A percentile compares a stretch with the other conserved stretches of the same genome.
Conservation (phyloP, 2,113 vertebrate genomes). For the Pleuronectes platessa region DNA sequence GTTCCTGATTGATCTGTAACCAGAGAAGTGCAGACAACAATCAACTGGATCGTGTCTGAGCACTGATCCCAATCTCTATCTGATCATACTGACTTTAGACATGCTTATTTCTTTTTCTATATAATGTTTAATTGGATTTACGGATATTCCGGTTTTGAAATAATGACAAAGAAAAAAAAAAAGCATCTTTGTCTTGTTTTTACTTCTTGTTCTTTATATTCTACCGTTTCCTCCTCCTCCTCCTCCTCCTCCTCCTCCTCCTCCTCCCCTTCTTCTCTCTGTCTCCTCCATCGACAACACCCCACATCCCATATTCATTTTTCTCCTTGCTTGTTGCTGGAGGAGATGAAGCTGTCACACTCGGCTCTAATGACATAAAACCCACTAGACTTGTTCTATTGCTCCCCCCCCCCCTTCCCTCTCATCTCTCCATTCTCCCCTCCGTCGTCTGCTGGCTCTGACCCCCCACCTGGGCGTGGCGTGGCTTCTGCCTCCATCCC, state of each 20-base stretch:
- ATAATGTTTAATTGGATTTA: too few species aligned
- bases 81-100: neutral
- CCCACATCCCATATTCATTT: conserved; percentile 8
- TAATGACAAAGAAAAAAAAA: too few species aligned
- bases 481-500: conserved; percentile 15
- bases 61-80: neutral
- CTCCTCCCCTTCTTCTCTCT: neutral
- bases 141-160: too few species aligned
- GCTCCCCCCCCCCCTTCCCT: neutral
- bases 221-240: neutral
- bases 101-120: neutral
- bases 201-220: neutral
- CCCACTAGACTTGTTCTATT: conserved; percentile 25
- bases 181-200: too few species aligned
- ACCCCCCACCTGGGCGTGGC: conserved; percentile 54
- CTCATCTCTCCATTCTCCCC: conserved; percentile 3
- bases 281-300: neutral
- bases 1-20: neutral
- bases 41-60: neutral
- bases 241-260: neutral
- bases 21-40: conserved; percentile 1
- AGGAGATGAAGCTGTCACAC: conserved; percentile 40
- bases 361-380: conserved; percentile 46
- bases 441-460: conserved; percentile 9
- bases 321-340: conserved; percentile 5